phyloP scores from a whole-genome alignment of 2,888 invertebrate species.

The Heterodera filipjevi region DNA sequence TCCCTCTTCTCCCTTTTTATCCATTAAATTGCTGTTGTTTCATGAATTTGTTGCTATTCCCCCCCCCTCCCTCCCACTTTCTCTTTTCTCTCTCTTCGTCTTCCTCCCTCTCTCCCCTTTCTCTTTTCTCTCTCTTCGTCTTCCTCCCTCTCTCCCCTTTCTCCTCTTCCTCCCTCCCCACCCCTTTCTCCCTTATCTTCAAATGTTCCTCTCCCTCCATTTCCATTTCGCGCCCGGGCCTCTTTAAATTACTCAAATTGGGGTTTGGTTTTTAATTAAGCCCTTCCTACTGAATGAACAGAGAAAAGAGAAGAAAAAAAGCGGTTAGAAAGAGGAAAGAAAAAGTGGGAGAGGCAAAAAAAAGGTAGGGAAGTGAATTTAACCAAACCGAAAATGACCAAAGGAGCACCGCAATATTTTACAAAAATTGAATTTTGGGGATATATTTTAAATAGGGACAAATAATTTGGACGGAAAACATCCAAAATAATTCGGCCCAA shows the following conservation, averaged over 20 bases:
- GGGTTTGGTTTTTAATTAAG: constrained; percentile 4
- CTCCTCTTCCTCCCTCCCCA: background rate
- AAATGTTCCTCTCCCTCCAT: background rate
- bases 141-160: background rate
- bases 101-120: background rate
- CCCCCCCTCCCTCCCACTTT: background rate
- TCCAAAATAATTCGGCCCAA: background rate
- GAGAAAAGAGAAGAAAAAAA: background rate
- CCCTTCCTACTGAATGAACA: background rate
- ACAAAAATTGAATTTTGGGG: no score
- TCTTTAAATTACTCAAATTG: background rate
- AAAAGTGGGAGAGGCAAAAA: background rate
- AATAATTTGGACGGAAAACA: background rate
- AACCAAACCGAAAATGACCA: background rate
- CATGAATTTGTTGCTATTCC: background rate
- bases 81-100: no score
- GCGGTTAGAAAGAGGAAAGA: background rate
- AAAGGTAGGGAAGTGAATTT: background rate
- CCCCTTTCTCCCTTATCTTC: constrained; percentile 11
- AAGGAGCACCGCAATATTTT: no score
- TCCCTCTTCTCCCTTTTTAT: background rate
- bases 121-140: background rate
- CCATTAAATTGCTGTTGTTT: background rate
- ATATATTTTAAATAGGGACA: background rate
- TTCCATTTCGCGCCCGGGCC: constrained; percentile 8